Conservation (phyloP, 1,140 invertebrate species). For the Campoletis sonorensis region DNA sequence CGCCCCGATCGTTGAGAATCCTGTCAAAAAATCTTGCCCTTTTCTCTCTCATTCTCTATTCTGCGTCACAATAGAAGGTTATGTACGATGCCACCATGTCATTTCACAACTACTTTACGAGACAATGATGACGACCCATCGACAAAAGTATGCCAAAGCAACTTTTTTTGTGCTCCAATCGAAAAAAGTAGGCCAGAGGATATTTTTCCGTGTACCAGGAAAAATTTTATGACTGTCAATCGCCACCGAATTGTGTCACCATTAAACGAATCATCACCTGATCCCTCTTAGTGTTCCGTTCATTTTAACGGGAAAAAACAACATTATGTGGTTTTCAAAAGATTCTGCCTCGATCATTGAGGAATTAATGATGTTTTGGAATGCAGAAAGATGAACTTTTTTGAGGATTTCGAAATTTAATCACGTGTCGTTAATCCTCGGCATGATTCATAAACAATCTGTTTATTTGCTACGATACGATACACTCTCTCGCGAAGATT, state of each 20-base stretch:
- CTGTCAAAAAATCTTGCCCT: background rate
- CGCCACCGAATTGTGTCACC: background rate
- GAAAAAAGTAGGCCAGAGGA: background rate
- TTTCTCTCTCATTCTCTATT: background rate
- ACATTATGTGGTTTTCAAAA: background rate
- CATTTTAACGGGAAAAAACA: background rate
- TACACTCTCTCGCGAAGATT: too few relatives aligned
- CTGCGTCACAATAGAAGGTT: conserved; percentile 18
- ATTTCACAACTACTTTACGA: background rate
- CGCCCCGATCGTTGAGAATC: background rate
- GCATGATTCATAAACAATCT: too few relatives aligned
- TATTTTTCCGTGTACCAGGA: background rate
- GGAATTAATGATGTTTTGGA: background rate
- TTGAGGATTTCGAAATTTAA: too few relatives aligned
- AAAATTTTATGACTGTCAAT: background rate
- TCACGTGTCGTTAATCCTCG: too few relatives aligned
- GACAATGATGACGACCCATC: background rate
- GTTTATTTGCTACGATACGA: too few relatives aligned
- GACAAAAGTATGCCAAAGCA: background rate
- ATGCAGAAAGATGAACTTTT: background rate
- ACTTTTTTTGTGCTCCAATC: background rate
- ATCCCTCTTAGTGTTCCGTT: background rate
- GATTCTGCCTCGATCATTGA: background rate
- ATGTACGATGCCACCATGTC: conserved; percentile 14
- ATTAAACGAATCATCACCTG: background rate